phyloP scores from a whole-genome alignment of 2,888 invertebrate species.

The Leptopilina myrica region DNA sequence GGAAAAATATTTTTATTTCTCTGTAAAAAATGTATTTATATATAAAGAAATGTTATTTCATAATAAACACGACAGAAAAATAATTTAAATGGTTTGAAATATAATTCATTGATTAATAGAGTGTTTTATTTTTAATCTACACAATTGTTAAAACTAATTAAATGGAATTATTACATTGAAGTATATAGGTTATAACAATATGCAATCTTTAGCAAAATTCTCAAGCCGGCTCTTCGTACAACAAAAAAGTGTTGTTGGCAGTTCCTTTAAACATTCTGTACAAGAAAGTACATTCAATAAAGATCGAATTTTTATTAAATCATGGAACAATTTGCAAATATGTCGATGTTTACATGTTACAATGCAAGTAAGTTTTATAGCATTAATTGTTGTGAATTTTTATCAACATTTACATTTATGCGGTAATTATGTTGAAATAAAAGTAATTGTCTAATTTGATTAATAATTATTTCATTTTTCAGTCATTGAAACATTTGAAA shows the following conservation, averaged over 20 bases:
- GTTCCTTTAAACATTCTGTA: conserved; percentile 43
- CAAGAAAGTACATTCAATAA: conserved; percentile 44
- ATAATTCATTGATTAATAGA: background rate
- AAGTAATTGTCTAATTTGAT: background rate
- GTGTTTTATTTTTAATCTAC: background rate
- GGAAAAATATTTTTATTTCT: background rate
- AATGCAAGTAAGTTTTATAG: conserved; percentile 56
- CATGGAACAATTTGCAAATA: conserved; percentile 47
- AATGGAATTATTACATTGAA: background rate
- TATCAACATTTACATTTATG: background rate
- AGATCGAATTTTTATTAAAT: conserved; percentile 44
- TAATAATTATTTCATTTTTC: conserved; percentile 47
- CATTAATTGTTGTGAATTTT: background rate
- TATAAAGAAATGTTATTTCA: conserved; percentile 35
- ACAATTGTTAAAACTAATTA: background rate
- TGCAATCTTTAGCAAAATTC: conserved; percentile 66
- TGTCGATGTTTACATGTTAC: conserved; percentile 52
- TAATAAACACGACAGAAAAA: conserved; percentile 29
- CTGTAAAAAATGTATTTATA: background rate
- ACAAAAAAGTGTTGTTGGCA: conserved; percentile 54
- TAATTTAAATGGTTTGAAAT: background rate
- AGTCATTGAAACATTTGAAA: conserved; percentile 72
- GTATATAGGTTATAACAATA: conserved; percentile 49
- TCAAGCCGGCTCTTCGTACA: conserved; percentile 58
- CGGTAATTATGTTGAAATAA: conserved; percentile 7